phyloP scores from a whole-genome alignment of 2,797 vertebrate species.

The Acipenser oxyrinchus region DNA sequence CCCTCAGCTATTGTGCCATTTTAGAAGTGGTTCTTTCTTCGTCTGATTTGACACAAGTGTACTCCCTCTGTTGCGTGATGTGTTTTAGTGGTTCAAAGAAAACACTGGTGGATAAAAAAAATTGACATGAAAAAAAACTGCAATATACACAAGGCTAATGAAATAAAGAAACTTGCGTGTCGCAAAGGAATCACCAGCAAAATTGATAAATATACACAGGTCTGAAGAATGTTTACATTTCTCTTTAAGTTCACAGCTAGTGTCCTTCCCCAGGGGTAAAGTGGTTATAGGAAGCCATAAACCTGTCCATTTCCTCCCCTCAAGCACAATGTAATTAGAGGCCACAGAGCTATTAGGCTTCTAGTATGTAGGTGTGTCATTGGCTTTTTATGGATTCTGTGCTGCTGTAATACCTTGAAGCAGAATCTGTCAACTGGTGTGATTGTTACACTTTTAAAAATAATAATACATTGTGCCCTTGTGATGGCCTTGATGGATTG shows the following conservation, averaged over 20 bases:
- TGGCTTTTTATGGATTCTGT: background rate
- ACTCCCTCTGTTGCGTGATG: background rate
- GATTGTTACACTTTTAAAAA: background rate
- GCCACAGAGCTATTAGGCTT: background rate
- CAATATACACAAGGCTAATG: too few species aligned
- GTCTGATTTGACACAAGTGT: slow-evolving; percentile 18
- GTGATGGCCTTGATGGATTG: background rate
- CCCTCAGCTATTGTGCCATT: slow-evolving; percentile 26
- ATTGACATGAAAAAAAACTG: background rate
- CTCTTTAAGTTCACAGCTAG: slow-evolving; percentile 21
- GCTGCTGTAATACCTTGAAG: background rate
- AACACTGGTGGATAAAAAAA: background rate
- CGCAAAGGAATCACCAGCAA: slow-evolving; percentile 24
- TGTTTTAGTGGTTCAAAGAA: background rate
- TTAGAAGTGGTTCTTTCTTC: slow-evolving; percentile 30
- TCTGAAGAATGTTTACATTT: slow-evolving; percentile 24
- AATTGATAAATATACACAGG: slow-evolving; percentile 28
- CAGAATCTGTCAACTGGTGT: background rate
- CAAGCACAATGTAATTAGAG: slow-evolving; percentile 16
- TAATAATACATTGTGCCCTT: background rate
- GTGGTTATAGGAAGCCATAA: slow-evolving; percentile 20
- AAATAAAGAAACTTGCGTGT: too few species aligned
- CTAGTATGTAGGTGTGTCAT: background rate
- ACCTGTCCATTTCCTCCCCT: slow-evolving; percentile 11
- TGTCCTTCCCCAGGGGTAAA: slow-evolving; percentile 23